Evolutionary conservation across 2,888 invertebrate genomes (phyloP), one percentile per base, ranked within the genome.

Genomic region (Acanthosoma haemorrhoidale): DNA sequence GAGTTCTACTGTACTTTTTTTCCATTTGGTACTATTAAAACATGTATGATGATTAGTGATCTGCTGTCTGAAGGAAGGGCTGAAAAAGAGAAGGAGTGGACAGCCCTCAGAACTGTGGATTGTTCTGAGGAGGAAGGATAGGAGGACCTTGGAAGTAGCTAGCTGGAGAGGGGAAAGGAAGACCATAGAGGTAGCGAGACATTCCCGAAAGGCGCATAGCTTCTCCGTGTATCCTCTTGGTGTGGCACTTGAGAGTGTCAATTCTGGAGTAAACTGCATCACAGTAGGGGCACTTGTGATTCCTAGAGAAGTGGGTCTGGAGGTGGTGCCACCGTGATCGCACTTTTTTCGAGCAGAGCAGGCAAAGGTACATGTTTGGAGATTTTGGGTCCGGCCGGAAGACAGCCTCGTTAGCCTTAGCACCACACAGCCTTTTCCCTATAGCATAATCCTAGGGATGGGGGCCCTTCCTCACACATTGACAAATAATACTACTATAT

Each of bases 211-310:
- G 71, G 6, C 38, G 15, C 29, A 25, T 15, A 1, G 63, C 38
- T 29, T 51, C 32, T 6, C 69, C 82, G 80, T 92, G 91, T 80
- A 92, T 91, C 78, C 71, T 41, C 15, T 73, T 51, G 2, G 92
- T 85, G 80, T 93, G 92, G 68, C 88, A 87, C 79, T 91, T 87
- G 79, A 92, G 83, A 64, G 92, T 92, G 83, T 93, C 92, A 80
- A 91, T 91, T 80, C 92, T 87, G 83, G 91, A 91, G 84, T 92
- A 92, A 73, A 91, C 90, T 77, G 91, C 90, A 75, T 90, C 89
- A 83, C 92, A 92, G 82, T 90, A 90, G 73, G 90, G 91, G 82
- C 92, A 92, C 68, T 74, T 73, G 73, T 76, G 75, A 43, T 75
- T 72, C 34, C 76, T 68, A 16, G 72, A 74, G 73, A 75, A 76